Percentiles rank a stretch among this genome's conserved stretches.
phyloP scores from a whole-genome alignment of 2,797 vertebrate genomes.

The Halcyon chelicuti region DNA sequence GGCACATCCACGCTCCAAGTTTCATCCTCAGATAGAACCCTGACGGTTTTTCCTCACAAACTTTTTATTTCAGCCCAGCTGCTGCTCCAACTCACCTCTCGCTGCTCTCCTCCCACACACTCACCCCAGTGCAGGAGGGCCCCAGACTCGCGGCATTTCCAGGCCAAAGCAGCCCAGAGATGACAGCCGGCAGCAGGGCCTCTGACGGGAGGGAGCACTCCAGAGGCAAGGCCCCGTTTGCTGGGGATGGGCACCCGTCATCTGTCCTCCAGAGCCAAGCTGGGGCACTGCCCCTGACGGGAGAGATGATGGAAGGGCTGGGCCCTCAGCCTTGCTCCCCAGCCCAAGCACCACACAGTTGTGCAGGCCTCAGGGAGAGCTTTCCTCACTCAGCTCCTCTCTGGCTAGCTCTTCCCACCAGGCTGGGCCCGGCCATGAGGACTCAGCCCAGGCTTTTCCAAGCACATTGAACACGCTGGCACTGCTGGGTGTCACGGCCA shows the following conservation, averaged over 20 bases:
- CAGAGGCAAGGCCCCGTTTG: fast-evolving
- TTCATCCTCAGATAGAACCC: background rate
- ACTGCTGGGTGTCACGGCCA: fast-evolving
- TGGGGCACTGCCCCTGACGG: fast-evolving
- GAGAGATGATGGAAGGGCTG: background rate
- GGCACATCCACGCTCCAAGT: fast-evolving
- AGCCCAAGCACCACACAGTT: fast-evolving
- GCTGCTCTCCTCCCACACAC: fast-evolving
- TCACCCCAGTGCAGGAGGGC: fast-evolving
- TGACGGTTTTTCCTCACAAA: background rate
- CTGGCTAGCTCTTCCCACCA: fast-evolving
- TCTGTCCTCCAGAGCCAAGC: fast-evolving
- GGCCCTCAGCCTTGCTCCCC: fast-evolving
- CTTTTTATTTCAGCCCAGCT: fast-evolving
- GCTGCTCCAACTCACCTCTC: fast-evolving
- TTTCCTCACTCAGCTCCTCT: background rate
- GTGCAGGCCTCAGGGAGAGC: fast-evolving
- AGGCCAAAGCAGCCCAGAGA: background rate
- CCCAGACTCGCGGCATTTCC: fast-evolving
- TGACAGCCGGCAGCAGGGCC: fast-evolving
- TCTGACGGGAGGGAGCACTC: fast-evolving
- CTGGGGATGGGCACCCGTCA: fast-evolving
- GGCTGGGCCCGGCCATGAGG: too few relatives aligned
- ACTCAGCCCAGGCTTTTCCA: background rate
- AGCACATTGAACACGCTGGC: fast-evolving